Evolutionary conservation across 2,888 invertebrate genomes (phyloP), one percentile per base, ranked within the genome.

Genomic region (Eupithecia dodoneata): DNA sequence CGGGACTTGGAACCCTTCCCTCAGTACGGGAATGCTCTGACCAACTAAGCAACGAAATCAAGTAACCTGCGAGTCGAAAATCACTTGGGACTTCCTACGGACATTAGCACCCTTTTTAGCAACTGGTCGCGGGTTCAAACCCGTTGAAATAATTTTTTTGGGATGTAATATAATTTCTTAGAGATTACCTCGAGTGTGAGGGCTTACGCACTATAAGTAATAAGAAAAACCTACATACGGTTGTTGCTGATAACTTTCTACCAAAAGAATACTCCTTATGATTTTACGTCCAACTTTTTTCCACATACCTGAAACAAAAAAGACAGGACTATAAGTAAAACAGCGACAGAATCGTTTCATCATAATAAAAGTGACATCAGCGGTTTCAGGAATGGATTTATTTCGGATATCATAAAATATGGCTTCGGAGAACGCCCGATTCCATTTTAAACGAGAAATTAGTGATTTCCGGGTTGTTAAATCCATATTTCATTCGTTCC

Each of bases 261-360:
- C 6, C 55, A 55, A n/a, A 52, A 55, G 55, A 55, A 55, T 55
- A n/a, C 7, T n/a, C n/a, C 13, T 52, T 15, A 2, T 15, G 45
- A 45, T 45, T 3, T 52, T 3, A 15, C 52, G 52, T 52, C n/a
- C 4, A 12, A 7, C 55, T 7, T 55, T 7, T 1, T 49, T n/a
- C 45, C 12, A 72, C 73, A 67, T 78, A 75, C 78, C 75, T 78
- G 75, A 75, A 78, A 73, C 75, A 78, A 75, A 73, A 3, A 75
- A 78, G 49, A 70, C 30, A 30, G 6, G 4, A 3, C 13, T 9
- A 47, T 75, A 52, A 77, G 70, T 66, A 15, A 71, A 73, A 69
- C 45, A 41, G 45, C 7, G n/a, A 76, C 45, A 65, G 72, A 76
- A 66, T 44, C 41, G 4, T 18, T 45, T 47, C 18, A 70, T 67